A percentile compares a stretch with the other conserved stretches of the same genome.
Conservation (phyloP, 2,888 invertebrate genomes). For the Andrena camellia region DNA sequence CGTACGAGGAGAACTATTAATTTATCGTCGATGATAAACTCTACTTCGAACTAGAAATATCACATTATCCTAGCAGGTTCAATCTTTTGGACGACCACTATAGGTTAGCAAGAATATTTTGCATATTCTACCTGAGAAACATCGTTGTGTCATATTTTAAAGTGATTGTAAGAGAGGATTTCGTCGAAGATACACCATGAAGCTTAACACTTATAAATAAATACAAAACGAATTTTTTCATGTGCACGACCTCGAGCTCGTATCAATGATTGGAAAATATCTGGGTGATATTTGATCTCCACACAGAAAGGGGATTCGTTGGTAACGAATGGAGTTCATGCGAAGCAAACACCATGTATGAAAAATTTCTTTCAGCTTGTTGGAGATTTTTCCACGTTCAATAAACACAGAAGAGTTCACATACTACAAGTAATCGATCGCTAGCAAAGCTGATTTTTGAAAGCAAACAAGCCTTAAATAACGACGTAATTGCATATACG, state of each 20-base stretch:
- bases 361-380: not conserved
- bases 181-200: not conserved
- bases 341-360: not conserved
- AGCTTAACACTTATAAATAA: not conserved
- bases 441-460: constrained; percentile 4
- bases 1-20: not conserved
- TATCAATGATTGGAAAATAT: constrained; percentile 3
- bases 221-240: too few species aligned
- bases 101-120: too few species aligned
- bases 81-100: too few species aligned
- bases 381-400: constrained; percentile 8
- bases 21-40: constrained; percentile 3
- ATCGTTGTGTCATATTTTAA: too few species aligned
- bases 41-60: not conserved
- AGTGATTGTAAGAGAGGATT: too few species aligned
- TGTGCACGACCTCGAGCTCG: not conserved
- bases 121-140: too few species aligned
- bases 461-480: not conserved
- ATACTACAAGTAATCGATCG: not conserved
- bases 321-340: not conserved
- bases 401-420: constrained; percentile 6
- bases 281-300: constrained; percentile 19
- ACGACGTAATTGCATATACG: constrained; percentile 20
- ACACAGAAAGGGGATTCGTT: constrained; percentile 6
- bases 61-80: too few species aligned